Percentiles rank a stretch among this genome's conserved stretches.
These are phyloP conservation scores for Euphydryas editha DNA, from an alignment of 2,888 invertebrate genomes.

Conservation along the genomic window DNA sequence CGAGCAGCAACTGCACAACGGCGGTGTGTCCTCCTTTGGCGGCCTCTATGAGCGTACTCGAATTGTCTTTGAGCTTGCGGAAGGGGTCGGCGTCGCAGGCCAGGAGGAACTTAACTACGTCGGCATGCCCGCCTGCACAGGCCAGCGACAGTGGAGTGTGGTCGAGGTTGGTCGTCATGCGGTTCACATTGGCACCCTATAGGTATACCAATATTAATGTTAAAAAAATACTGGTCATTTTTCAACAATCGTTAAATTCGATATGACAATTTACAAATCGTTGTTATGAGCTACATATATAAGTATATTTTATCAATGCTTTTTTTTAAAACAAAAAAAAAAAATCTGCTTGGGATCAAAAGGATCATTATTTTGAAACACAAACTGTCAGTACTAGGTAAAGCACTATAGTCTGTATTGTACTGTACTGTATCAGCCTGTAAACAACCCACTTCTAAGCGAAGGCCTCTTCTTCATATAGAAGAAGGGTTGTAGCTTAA, in stretches of 20 bases:
- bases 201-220: neutral
- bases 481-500: too few species aligned
- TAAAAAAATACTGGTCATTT: neutral
- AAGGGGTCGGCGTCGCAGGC: slow-evolving; percentile 97
- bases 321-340: too few species aligned
- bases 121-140: slow-evolving; percentile 97
- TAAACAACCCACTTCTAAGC: too few species aligned
- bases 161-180: slow-evolving; percentile 96
- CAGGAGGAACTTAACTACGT: slow-evolving; percentile 95
- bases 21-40: slow-evolving; percentile 98
- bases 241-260: too few species aligned
- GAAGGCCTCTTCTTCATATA: too few species aligned
- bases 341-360: neutral
- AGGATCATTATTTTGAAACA: too few species aligned
- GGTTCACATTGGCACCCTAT: slow-evolving; percentile 80
- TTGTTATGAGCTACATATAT: too few species aligned
- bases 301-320: too few species aligned
- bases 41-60: slow-evolving; percentile 99
- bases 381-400: too few species aligned
- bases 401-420: too few species aligned
- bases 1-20: slow-evolving; percentile 96
- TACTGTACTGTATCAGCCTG: too few species aligned
- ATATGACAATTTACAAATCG: too few species aligned
- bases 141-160: slow-evolving; percentile 98
- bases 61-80: slow-evolving; percentile 98